phyloP scores from a whole-genome alignment of 2,113 vertebrate species.

The Danionella cerebrum region DNA sequence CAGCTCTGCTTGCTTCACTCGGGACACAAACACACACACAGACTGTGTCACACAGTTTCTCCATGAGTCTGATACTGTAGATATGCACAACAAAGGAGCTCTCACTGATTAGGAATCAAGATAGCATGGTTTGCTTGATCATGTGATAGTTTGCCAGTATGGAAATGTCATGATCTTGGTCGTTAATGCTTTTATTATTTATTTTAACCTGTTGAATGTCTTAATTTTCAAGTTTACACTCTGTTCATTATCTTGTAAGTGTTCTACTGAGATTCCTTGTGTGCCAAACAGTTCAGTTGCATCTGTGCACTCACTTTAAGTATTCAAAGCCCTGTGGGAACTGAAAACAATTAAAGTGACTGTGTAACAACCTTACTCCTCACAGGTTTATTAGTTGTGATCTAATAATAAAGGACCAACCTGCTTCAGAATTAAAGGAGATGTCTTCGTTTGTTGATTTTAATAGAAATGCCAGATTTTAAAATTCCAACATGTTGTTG shows the following conservation, averaged over 20 bases:
- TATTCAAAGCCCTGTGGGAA: not conserved
- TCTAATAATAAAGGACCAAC: not conserved
- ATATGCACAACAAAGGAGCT: not conserved
- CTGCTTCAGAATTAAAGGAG: constrained; percentile 16
- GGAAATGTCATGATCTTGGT: not conserved
- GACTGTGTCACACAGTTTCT: not conserved
- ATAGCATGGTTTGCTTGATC: not conserved
- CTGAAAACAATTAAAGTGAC: not conserved
- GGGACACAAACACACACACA: not conserved
- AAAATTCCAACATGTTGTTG: too few relatives aligned
- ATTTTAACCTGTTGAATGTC: not conserved
- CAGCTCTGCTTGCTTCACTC: not conserved
- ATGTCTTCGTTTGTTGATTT: not conserved
- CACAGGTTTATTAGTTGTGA: not conserved
- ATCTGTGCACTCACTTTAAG: not conserved
- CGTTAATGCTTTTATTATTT: not conserved
- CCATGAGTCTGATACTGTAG: not conserved
- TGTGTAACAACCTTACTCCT: not conserved
- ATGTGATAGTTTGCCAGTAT: not conserved
- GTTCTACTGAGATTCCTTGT: not conserved
- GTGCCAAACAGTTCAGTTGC: not conserved
- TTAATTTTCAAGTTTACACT: not conserved
- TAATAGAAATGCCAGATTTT: too few relatives aligned
- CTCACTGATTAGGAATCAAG: not conserved
- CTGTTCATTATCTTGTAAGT: not conserved